These are phyloP conservation scores for Bucorvus abyssinicus DNA, from an alignment of 2,797 vertebrate genomes.

Conservation along the genomic window DNA sequence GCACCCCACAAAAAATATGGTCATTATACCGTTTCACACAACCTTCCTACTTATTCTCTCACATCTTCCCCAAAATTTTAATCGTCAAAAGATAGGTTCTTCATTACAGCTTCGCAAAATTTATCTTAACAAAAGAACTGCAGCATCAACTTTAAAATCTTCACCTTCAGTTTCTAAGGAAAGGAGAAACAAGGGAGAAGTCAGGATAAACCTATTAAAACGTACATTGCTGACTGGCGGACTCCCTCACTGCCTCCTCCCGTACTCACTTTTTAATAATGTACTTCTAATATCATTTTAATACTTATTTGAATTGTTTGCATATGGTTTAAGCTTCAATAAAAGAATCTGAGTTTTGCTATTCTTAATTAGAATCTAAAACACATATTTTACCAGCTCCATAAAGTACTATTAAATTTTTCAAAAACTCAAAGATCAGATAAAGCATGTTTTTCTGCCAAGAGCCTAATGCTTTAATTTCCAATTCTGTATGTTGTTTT, in stretches of 20 bases:
- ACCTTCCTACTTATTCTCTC: conserved; percentile 15
- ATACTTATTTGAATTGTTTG: conserved; percentile 23
- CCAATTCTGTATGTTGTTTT: conserved; percentile 70
- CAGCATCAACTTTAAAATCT: conserved; percentile 3
- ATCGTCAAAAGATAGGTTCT: conserved; percentile 22
- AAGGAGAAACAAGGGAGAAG: background rate
- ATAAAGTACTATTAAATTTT: conserved; percentile 32
- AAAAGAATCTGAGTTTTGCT: background rate
- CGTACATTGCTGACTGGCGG: background rate
- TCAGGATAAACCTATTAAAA: conserved; percentile 7
- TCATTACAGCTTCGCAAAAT: background rate
- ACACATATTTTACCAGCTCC: conserved; percentile 5
- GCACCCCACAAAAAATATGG: background rate
- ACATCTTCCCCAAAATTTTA: background rate
- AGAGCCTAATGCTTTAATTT: conserved; percentile 48
- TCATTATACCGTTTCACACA: background rate
- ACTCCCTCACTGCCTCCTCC: background rate
- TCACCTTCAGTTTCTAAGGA: background rate
- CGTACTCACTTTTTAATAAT: background rate
- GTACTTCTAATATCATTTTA: background rate
- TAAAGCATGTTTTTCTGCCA: conserved; percentile 43
- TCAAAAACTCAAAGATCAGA: conserved; percentile 42
- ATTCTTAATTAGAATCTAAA: conserved; percentile 46
- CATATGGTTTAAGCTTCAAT: background rate
- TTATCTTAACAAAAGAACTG: background rate